Conservation (phyloP, 2,797 vertebrate species). For the Bucorvus abyssinicus region DNA sequence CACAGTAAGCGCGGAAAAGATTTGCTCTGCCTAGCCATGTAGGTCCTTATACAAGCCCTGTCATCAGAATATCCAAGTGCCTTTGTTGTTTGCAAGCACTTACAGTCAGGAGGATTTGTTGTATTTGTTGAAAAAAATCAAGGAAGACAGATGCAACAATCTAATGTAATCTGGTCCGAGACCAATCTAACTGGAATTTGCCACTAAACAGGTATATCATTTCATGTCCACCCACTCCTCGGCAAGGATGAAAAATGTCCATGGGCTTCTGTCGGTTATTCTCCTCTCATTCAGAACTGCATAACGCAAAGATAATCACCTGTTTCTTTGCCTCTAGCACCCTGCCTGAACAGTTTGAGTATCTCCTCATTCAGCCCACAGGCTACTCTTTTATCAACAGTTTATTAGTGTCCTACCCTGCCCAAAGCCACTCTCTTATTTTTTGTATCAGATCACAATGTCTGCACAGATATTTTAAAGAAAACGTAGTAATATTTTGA, state of each 20-base stretch:
- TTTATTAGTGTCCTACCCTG: slow-evolving; percentile 25
- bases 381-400: slow-evolving; percentile 19
- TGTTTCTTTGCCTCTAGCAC: slow-evolving; percentile 18
- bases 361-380: slow-evolving; percentile 9
- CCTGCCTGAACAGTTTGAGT: slow-evolving; percentile 18
- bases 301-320: not conserved
- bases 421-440: not conserved
- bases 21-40: not conserved
- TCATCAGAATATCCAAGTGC: slow-evolving; percentile 9
- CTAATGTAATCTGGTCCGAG: not conserved
- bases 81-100: slow-evolving; percentile 3
- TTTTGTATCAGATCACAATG: not conserved
- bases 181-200: not conserved
- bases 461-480: not conserved
- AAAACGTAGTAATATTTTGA: not conserved
- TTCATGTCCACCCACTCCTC: not conserved
- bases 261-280: not conserved
- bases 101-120: not conserved
- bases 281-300: not conserved
- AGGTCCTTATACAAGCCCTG: not conserved
- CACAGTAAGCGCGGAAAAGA: slow-evolving; percentile 5
- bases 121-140: not conserved
- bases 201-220: not conserved
- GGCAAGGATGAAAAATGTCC: not conserved
- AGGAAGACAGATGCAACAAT: not conserved